phyloP scores from a whole-genome alignment of 2,888 invertebrate species.

The Rutpela maculata region DNA sequence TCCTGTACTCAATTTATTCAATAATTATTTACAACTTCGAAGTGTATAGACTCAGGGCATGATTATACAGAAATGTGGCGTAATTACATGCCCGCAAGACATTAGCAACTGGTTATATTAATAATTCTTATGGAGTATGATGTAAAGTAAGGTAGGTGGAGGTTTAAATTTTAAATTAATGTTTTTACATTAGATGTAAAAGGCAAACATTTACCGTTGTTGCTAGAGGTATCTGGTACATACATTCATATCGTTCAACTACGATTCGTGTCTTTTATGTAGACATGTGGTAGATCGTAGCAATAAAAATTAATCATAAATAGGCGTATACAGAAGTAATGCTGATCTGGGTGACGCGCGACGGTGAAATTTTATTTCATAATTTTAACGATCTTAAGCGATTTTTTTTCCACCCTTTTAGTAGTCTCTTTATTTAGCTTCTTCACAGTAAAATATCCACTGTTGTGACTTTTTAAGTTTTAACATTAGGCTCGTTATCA shows the following conservation, averaged over 20 bases:
- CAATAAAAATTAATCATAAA: neutral
- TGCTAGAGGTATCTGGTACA: constrained; percentile 4
- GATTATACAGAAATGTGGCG: neutral
- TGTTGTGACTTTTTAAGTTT: too few species aligned
- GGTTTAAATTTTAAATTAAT: neutral
- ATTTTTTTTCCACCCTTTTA: too few species aligned
- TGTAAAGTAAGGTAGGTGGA: neutral
- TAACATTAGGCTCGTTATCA: too few species aligned
- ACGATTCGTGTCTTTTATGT: neutral
- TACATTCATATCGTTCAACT: neutral
- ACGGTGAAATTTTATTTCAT: too few species aligned
- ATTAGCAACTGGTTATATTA: neutral
- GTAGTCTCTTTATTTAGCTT: too few species aligned
- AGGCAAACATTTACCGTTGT: constrained; percentile 27
- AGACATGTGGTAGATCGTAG: neutral
- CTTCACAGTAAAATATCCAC: too few species aligned
- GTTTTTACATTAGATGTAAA: constrained; percentile 31
- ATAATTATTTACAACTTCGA: neutral
- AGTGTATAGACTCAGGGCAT: neutral
- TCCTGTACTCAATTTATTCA: neutral
- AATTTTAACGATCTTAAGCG: too few species aligned
- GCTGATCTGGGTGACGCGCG: too few species aligned
- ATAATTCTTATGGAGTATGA: neutral
- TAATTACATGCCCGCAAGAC: neutral
- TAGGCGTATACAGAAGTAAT: neutral